These are phyloP conservation scores for Cremastobaeus sp. DNA, from an alignment of 2,888 invertebrate species.

Conservation along the genomic window DNA sequence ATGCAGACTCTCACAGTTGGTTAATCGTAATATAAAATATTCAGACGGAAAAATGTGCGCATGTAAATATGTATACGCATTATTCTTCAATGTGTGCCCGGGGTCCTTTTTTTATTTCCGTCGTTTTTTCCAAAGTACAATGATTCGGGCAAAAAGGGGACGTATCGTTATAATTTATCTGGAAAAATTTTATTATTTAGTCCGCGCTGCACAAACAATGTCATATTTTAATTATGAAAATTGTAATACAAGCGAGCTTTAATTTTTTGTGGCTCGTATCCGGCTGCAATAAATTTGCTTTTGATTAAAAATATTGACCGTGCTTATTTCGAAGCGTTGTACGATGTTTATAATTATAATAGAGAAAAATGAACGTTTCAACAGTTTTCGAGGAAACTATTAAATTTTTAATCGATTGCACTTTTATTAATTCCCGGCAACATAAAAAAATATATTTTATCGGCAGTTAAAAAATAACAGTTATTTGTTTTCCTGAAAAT, in stretches of 20 bases:
- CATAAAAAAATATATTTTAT: conserved; percentile 44
- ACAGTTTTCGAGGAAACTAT: conserved; percentile 32
- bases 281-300: not conserved
- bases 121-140: too few species aligned
- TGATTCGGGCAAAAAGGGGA: too few species aligned
- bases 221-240: not conserved
- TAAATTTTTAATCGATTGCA: conserved; percentile 33
- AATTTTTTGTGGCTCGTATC: not conserved
- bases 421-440: conserved; percentile 34
- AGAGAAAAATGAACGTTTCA: conserved; percentile 24
- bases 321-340: not conserved
- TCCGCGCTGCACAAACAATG: too few species aligned
- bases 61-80: conserved; percentile 5
- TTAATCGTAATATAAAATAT: conserved; percentile 8
- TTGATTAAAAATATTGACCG: conserved; percentile 13
- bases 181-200: too few species aligned
- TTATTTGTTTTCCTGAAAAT: conserved; percentile 44
- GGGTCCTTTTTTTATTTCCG: too few species aligned
- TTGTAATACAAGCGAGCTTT: not conserved
- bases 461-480: conserved; percentile 34
- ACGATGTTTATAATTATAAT: conserved; percentile 40
- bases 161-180: too few species aligned
- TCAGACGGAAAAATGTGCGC: not conserved
- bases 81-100: too few species aligned
- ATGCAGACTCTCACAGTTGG: conserved; percentile 8